Evolutionary conservation across 2,113 vertebrate species (phyloP).

Genomic region (Heterochromis multidens): DNA sequence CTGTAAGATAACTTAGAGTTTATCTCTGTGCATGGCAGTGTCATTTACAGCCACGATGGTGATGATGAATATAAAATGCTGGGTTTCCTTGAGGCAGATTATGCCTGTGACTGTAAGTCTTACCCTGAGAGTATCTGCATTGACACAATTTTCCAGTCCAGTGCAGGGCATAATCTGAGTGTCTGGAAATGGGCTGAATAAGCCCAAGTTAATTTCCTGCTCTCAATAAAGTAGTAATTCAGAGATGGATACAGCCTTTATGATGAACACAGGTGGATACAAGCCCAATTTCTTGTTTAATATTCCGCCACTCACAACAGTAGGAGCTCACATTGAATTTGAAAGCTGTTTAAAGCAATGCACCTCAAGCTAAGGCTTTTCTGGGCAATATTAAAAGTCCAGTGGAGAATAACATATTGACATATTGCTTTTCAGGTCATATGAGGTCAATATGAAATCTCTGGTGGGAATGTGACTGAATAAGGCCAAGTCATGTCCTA

Average conservation of each 20-base stretch:
- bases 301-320: not conserved
- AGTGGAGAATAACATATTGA: constrained; percentile 28
- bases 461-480: constrained; percentile 46
- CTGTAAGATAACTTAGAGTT: not conserved
- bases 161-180: constrained; percentile 54
- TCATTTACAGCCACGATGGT: not conserved
- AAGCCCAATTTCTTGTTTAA: constrained; percentile 5
- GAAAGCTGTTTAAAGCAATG: not conserved
- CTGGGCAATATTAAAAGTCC: constrained; percentile 18
- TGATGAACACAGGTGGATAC: constrained; percentile 8
- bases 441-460: constrained; percentile 38
- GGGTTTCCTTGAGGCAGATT: constrained; percentile 52
- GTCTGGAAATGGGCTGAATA: constrained; percentile 62
- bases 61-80: constrained; percentile 25
- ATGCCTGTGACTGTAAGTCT: constrained; percentile 43
- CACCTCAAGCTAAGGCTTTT: constrained; percentile 2
- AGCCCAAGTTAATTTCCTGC: constrained; percentile 33
- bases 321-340: not conserved
- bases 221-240: constrained; percentile 50
- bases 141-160: constrained; percentile 60
- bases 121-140: constrained; percentile 44
- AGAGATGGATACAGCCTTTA: constrained; percentile 14
- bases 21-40: not conserved
- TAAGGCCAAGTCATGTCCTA: constrained; percentile 45
- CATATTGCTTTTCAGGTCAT: constrained; percentile 36